Percentiles rank a stretch among this genome's conserved stretches.
These are phyloP conservation scores for Zygaena filipendulae DNA, from an alignment of 2,888 invertebrate genomes.

Conservation along the genomic window DNA sequence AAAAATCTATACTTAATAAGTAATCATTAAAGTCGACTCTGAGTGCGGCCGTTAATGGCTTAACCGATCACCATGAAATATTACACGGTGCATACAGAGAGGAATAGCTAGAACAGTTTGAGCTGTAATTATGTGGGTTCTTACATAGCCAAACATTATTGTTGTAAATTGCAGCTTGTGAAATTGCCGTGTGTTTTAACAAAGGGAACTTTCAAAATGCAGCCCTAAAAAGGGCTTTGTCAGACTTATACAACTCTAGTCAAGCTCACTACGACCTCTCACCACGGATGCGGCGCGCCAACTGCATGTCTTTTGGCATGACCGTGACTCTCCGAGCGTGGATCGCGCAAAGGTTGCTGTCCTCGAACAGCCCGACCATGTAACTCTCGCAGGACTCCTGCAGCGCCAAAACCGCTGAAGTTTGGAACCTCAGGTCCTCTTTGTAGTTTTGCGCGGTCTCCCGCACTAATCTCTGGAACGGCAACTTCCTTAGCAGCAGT, in stretches of 20 bases:
- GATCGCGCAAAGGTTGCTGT: slow-evolving; percentile 82
- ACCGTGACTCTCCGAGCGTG: slow-evolving; percentile 67
- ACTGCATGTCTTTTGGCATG: slow-evolving; percentile 50
- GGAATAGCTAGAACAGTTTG: too few relatives aligned
- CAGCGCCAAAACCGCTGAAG: slow-evolving; percentile 75
- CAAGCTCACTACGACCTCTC: slow-evolving; percentile 30
- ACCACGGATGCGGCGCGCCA: slow-evolving; percentile 44
- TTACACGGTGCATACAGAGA: too few relatives aligned
- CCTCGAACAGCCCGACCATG: slow-evolving; percentile 77
- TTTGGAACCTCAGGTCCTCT: slow-evolving; percentile 76
- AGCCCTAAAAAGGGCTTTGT: slow-evolving; percentile 64
- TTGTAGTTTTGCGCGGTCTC: slow-evolving; percentile 83
- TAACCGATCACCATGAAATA: too few relatives aligned
- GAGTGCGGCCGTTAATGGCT: too few relatives aligned
- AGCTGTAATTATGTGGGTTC: too few relatives aligned
- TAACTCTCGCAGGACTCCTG: slow-evolving; percentile 72
- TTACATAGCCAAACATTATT: too few relatives aligned
- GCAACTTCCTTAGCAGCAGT: slow-evolving; percentile 75
- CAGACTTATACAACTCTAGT: slow-evolving; percentile 21
- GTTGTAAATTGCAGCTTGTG: too few relatives aligned
- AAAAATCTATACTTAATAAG: too few relatives aligned
- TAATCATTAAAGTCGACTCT: too few relatives aligned
- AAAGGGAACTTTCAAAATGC: slow-evolving; percentile 18
- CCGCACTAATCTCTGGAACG: slow-evolving; percentile 77
- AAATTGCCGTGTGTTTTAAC: too few relatives aligned